Evolutionary conservation across 2,113 vertebrate genomes (phyloP).

Genomic region (Crotalus viridis): DNA sequence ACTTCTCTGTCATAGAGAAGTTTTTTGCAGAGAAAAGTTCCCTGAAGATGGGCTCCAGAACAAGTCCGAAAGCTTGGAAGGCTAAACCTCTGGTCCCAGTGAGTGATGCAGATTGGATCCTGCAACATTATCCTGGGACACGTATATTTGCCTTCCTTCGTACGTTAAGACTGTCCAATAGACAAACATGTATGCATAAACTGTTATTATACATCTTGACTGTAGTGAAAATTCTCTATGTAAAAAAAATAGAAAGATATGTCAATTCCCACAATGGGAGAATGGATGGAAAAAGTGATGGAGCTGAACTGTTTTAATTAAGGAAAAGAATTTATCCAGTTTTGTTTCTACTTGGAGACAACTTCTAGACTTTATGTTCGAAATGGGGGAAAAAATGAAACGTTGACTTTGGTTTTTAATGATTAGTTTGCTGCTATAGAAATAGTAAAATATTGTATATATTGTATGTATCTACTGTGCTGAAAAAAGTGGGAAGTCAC

Average conservation of each 20-base stretch:
- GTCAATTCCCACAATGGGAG: neutral
- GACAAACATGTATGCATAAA: neutral
- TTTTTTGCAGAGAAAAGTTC: neutral
- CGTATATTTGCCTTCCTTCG: neutral
- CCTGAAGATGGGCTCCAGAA: neutral
- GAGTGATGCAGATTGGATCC: neutral
- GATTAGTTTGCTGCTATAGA: neutral
- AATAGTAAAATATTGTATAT: neutral
- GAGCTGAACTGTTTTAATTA: neutral
- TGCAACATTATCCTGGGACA: neutral
- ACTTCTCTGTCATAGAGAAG: no score
- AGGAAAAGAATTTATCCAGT: neutral
- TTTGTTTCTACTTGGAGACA: neutral
- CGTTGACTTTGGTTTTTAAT: neutral
- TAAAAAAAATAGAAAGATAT: neutral
- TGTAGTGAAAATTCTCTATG: neutral
- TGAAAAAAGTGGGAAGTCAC: neutral
- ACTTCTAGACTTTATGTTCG: neutral
- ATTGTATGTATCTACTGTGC: neutral
- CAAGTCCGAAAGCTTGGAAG: neutral
- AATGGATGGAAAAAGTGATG: neutral
- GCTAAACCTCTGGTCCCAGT: neutral
- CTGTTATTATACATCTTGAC: neutral
- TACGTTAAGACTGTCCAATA: neutral
- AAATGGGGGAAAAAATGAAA: neutral